Conservation (phyloP, 2,113 vertebrate genomes). For the Odontophorus gujanensis region DNA sequence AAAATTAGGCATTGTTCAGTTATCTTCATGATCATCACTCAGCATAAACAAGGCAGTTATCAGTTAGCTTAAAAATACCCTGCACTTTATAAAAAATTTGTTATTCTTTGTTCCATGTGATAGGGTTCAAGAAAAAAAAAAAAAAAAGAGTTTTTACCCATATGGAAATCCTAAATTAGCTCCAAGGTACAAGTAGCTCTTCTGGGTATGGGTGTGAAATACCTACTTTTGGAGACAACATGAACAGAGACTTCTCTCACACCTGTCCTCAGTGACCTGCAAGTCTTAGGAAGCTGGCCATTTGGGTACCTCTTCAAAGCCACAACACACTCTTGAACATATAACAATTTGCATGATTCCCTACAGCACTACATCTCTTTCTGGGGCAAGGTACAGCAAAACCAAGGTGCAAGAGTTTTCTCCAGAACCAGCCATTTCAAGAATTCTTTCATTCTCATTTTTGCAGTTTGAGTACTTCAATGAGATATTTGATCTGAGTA, state of each 20-base stretch:
- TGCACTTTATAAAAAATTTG: not conserved
- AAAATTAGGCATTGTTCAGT: not conserved
- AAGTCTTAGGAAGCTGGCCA: not conserved
- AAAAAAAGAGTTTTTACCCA: not conserved
- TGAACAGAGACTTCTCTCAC: not conserved
- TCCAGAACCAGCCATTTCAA: not conserved
- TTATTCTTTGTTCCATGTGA: not conserved
- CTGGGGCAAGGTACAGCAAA: not conserved
- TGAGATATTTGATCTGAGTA: not conserved
- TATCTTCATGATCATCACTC: not conserved
- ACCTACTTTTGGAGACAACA: not conserved
- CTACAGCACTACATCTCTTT: not conserved
- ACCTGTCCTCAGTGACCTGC: not conserved
- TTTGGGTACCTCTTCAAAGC: not conserved
- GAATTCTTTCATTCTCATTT: not conserved
- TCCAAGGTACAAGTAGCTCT: not conserved
- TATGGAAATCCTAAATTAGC: not conserved
- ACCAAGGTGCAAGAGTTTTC: not conserved
- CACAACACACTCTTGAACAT: not conserved
- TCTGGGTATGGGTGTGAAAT: not conserved
- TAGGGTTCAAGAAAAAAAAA: not conserved
- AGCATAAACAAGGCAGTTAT: not conserved
- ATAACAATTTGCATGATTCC: accelerated
- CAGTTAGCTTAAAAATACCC: not conserved
- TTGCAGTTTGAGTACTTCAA: not conserved